These are phyloP conservation scores for Acleris literana DNA, from an alignment of 2,888 invertebrate species.

Conservation along the genomic window DNA sequence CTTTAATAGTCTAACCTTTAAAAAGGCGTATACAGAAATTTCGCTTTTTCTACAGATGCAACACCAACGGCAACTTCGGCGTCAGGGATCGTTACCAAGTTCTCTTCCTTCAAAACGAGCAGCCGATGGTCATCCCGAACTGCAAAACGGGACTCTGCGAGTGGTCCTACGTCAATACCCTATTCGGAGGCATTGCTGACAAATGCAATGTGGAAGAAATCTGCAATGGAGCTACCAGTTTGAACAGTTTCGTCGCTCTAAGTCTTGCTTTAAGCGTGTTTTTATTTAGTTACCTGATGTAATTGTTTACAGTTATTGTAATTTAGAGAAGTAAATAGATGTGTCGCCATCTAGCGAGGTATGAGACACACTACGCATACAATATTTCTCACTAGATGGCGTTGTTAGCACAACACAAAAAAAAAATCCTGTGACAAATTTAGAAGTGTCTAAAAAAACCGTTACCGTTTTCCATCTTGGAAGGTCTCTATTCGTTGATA, in stretches of 20 bases:
- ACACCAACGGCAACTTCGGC: conserved; percentile 72
- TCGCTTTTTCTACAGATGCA: conserved; percentile 75
- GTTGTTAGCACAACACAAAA: no score
- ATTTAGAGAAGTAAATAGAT: no score
- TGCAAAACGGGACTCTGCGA: conserved; percentile 91
- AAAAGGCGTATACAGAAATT: no score
- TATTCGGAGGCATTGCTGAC: conserved; percentile 79
- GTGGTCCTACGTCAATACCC: conserved; percentile 86
- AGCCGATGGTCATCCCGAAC: conserved; percentile 85
- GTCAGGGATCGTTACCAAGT: conserved; percentile 70
- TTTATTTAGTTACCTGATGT: conserved; percentile 39
- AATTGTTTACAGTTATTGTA: neutral
- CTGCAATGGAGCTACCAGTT: conserved; percentile 69
- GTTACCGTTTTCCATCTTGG: no score
- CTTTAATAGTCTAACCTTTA: no score
- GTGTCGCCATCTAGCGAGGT: no score
- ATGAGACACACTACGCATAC: no score
- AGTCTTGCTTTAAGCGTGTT: conserved; percentile 45
- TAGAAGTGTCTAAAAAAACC: no score
- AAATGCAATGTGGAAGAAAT: conserved; percentile 81
- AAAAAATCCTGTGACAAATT: no score
- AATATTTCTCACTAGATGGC: no score
- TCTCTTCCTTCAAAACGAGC: conserved; percentile 89
- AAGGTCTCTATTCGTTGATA: no score
- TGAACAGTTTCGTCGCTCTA: conserved; percentile 43